Evolutionary conservation across 1,140 invertebrate species (phyloP).

Genomic region (Ips typographus): DNA sequence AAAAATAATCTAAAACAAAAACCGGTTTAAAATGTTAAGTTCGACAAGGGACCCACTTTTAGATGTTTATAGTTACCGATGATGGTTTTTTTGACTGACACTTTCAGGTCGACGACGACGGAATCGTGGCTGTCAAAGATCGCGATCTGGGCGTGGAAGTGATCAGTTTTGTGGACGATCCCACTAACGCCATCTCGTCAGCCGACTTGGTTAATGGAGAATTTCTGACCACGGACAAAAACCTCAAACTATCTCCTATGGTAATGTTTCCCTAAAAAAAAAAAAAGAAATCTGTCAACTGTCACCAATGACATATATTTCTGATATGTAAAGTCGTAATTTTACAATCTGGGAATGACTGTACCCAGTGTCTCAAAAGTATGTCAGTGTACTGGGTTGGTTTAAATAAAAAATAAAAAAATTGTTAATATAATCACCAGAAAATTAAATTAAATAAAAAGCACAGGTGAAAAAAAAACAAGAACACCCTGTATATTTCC

Average conservation of each 20-base stretch:
- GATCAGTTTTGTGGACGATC: conserved; percentile 46
- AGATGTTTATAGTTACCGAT: not conserved
- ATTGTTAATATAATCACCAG: too few species aligned
- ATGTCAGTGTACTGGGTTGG: too few species aligned
- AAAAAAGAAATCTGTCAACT: not conserved
- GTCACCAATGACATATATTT: too few species aligned
- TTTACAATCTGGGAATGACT: too few species aligned
- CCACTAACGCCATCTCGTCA: conserved; percentile 45
- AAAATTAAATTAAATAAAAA: too few species aligned
- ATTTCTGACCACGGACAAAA: conserved; percentile 33
- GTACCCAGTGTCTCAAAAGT: too few species aligned
- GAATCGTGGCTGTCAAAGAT: conserved; percentile 33
- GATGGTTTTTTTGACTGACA: conserved; percentile 30
- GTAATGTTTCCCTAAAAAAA: conserved; percentile 30
- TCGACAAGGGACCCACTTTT: conserved; percentile 22
- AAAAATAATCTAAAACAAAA: conserved; percentile 9
- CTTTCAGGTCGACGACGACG: conserved; percentile 38
- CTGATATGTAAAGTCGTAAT: too few species aligned
- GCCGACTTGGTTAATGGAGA: conserved; percentile 48
- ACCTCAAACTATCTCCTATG: conserved; percentile 34
- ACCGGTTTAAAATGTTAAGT: conserved; percentile 33
- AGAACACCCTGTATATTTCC: too few species aligned
- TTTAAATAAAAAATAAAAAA: too few species aligned
- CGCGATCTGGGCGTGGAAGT: conserved; percentile 45
- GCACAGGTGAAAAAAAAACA: too few species aligned